Evolutionary conservation across 2,797 vertebrate species (phyloP).

Genomic region (Dermochelys coriacea): DNA sequence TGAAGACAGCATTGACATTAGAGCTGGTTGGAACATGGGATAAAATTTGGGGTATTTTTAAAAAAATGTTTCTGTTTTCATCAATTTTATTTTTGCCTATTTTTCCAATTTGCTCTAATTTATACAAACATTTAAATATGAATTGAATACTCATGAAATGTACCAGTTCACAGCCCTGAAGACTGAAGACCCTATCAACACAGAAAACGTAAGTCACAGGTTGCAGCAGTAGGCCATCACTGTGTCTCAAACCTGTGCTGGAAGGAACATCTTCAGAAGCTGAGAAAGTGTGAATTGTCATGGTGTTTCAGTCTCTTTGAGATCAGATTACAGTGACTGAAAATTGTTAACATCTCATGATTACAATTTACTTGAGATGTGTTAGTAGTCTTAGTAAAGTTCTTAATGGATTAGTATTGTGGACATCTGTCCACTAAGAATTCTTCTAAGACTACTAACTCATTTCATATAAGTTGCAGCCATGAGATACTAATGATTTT

Average conservation of each 20-base stretch:
- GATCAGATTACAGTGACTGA: not conserved
- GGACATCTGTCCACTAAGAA: not conserved
- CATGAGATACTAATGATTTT: not conserved
- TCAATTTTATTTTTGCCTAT: not conserved
- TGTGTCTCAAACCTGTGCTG: not conserved
- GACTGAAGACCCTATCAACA: not conserved
- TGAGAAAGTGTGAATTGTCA: not conserved
- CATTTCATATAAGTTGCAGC: not conserved
- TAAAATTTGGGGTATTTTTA: not conserved
- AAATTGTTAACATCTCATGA: not conserved
- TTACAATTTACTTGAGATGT: not conserved
- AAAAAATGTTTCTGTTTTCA: not conserved
- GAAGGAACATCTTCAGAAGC: not conserved
- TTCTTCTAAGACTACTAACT: not conserved
- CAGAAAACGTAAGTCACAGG: not conserved
- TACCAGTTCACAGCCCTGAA: not conserved
- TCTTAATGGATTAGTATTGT: not conserved
- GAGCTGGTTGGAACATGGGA: not conserved
- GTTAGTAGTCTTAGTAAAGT: not conserved
- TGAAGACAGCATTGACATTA: not conserved
- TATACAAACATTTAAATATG: not conserved
- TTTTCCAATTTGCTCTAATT: not conserved
- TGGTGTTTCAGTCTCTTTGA: not conserved
- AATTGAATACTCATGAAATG: not conserved
- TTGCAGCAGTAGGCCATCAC: not conserved